Evolutionary conservation across 2,888 invertebrate genomes (phyloP), one percentile per base, ranked within the genome.

Genomic region (Caenorhabditis sulstoni): DNA sequence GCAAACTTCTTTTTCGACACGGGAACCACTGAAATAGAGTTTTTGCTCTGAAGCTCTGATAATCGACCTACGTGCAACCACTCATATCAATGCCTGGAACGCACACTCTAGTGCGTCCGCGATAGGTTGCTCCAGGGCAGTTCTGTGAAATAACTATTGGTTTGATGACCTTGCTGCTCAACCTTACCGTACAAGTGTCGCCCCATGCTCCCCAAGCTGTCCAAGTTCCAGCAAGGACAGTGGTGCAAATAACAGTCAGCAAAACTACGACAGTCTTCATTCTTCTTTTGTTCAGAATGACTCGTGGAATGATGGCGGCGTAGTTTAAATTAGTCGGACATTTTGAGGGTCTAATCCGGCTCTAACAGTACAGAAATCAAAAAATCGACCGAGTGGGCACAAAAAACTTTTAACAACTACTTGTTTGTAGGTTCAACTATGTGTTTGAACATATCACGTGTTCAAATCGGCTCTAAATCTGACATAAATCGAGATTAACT

Each of bases 91-190:
- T 22, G 45, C 66, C 78, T 23, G 73, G 59, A 14, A 78, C 23
- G 35, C 78, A 78, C 8, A 78, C 78, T 35, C 78, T 22, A n/a
- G 71, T 73, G n/a, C 78, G 71, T 53, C 78, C 78, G 22, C 78
- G 78, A 18, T 76, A 76, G 5, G 61, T 62, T 5, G 59, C 5
- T 55, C 47, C 49, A 11, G 78, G 71, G 59, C 78, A 78, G 37
- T 78, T 68, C 78, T 78, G n/a, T n/a, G n/a, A n/a, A n/a, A n/a
- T n/a, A n/a, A n/a, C n/a, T n/a, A n/a, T n/a, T n/a, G n/a, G n/a
- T n/a, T n/a, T n/a, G n/a, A n/a, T n/a, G n/a, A n/a, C n/a, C n/a
- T n/a, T n/a, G n/a, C n/a, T n/a, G n/a, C n/a, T n/a, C n/a, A 61
- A n/a, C 55, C 71, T 20, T 64, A 78, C 78, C 23, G 50, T 52